Conservation (phyloP, 2,113 vertebrate genomes). For the Hypomesus transpacificus region DNA sequence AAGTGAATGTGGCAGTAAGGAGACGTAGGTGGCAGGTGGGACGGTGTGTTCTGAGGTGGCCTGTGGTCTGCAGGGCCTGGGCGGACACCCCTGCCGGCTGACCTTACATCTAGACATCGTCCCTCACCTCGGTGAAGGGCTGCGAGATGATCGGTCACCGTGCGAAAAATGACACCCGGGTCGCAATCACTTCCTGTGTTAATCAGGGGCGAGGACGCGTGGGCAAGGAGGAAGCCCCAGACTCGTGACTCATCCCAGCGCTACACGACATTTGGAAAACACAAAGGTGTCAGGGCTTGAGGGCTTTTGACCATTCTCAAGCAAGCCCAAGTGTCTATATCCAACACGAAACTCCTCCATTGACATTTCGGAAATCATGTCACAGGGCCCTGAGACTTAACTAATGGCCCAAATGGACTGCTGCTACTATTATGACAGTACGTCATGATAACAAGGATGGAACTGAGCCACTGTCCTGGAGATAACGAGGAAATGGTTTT, state of each 20-base stretch:
- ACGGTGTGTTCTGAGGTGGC: neutral
- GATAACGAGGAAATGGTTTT: neutral
- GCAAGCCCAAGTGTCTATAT: too few relatives aligned
- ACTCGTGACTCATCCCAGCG: constrained; percentile 18
- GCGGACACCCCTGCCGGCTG: neutral
- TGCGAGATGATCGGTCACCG: neutral
- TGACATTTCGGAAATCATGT: too few relatives aligned
- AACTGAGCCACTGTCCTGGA: neutral
- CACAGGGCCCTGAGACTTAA: too few relatives aligned
- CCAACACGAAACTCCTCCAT: too few relatives aligned
- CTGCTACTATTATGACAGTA: too few relatives aligned
- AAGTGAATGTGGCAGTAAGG: constrained; percentile 11
- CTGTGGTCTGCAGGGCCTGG: too few relatives aligned
- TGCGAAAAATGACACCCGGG: constrained; percentile 5
- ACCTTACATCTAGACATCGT: neutral
- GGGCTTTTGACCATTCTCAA: neutral
- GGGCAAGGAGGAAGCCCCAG: neutral
- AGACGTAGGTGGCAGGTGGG: neutral
- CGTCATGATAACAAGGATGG: too few relatives aligned
- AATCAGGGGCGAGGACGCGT: constrained; percentile 11
- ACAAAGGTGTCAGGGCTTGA: constrained; percentile 31
- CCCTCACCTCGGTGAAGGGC: neutral
- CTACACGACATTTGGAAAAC: constrained; percentile 34
- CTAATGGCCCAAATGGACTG: too few relatives aligned
- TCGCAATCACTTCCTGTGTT: constrained; percentile 25